Base-by-base conservation (phyloP, 2,888 invertebrate genomes). In the Strigamia maritima region DNA sequence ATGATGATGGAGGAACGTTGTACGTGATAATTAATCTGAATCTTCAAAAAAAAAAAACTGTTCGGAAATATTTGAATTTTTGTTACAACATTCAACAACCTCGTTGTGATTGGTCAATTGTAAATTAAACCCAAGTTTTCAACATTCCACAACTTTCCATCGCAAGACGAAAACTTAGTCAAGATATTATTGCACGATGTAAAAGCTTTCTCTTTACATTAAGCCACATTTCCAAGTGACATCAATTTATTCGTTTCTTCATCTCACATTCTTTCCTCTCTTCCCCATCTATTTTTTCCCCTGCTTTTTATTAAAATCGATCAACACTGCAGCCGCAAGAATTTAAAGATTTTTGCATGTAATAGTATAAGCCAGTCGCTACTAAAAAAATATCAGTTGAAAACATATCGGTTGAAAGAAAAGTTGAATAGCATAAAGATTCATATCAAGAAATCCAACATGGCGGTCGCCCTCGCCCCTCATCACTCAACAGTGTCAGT, bases 261-360 rank as follows among this genome's bases (percentile, higher is more conserved):
- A 22, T 60, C 60, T 60, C 60, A 60, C 60, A 24, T 60, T 60
- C 60, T 60, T 60, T 60, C 35, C 35, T 60, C 35, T 60, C 60
- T 60, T 60, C 44, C 44, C n/a, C n/a, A 16, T 44, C n/a, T 60
- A 60, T 60, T 19, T 60, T 60, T 60, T 60, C 12, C 7, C 22
- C 19, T 60, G 4, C 12, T 19, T 60, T 60, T 60, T 60, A 60
- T 60, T 60, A 60, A 60, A 60, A 60, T 60, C 60, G 60, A 60
- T 60, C 60, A 60, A 60, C 60, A 60, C 24, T 60, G 24, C 24
- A 60, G 60, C 60, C 60, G 60, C 60, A 60, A 22, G 60, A 60
- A 60, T 60, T 60, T 60, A 60, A 60, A 19, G 60, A 60, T 60
- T 60, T 60, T 60, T 60, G 60, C 60, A 60, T 60, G 60, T 60